phyloP scores from a whole-genome alignment of 2,113 vertebrate genomes.

The Rhea americana region DNA sequence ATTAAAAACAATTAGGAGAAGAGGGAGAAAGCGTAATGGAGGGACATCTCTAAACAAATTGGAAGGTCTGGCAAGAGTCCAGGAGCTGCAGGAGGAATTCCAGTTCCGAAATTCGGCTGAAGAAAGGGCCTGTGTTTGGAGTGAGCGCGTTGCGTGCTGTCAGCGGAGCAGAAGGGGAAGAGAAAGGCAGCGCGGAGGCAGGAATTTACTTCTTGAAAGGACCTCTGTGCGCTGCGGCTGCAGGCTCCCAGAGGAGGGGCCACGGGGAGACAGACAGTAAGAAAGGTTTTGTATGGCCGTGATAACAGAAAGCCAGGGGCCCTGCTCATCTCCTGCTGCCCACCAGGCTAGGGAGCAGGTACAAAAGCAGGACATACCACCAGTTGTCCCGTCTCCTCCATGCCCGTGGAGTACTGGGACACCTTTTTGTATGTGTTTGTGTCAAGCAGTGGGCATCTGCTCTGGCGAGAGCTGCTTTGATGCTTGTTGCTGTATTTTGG shows the following conservation, averaged over 20 bases:
- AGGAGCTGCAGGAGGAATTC: neutral
- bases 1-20: neutral
- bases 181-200: neutral
- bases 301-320: neutral
- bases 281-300: rapidly evolving
- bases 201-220: neutral
- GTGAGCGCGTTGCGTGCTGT: neutral
- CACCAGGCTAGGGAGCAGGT: too few species aligned
- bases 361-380: too few species aligned
- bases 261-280: too few species aligned
- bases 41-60: neutral
- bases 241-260: neutral
- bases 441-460: too few species aligned
- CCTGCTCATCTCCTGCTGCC: neutral
- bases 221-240: neutral
- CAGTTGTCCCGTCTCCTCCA: too few species aligned
- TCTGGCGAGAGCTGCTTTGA: too few species aligned
- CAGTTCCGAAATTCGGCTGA: neutral
- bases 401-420: too few species aligned
- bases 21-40: neutral
- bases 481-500: too few species aligned
- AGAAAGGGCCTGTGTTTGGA: constrained; percentile 49
- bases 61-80: constrained; percentile 10
- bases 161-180: neutral
- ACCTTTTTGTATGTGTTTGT: too few species aligned